Conservation (phyloP, 2,113 vertebrate genomes). For the Nyctereutes procyonoides region DNA sequence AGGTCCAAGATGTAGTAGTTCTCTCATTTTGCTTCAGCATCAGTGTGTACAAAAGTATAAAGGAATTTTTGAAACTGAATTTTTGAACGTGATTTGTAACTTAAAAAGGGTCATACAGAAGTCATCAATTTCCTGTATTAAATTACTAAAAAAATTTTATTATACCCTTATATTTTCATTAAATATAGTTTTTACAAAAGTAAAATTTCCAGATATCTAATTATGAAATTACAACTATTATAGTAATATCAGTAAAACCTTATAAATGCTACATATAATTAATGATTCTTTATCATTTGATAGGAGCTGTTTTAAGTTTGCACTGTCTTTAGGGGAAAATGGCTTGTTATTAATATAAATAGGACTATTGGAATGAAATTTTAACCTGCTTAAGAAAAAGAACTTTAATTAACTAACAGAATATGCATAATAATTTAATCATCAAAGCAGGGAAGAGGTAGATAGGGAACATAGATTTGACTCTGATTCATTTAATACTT, state of each 20-base stretch:
- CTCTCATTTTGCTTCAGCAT: neutral
- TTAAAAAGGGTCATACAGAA: neutral
- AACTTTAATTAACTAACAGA: neutral
- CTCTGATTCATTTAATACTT: neutral
- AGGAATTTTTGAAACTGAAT: conserved; percentile 37
- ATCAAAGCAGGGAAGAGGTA: neutral
- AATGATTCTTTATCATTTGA: conserved; percentile 34
- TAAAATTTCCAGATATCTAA: neutral
- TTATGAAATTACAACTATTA: conserved; percentile 25
- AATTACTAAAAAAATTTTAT: conserved; percentile 48
- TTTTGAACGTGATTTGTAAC: neutral
- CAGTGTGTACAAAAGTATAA: neutral
- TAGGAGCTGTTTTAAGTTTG: conserved; percentile 40
- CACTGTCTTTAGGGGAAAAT: neutral
- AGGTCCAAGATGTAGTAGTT: neutral
- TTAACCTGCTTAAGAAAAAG: conserved; percentile 17
- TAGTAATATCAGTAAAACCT: conserved; percentile 33
- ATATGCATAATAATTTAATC: neutral
- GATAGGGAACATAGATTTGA: neutral
- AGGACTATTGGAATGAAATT: conserved; percentile 2
- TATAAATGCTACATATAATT: neutral
- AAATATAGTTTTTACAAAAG: conserved; percentile 46
- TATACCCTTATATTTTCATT: neutral
- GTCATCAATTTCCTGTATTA: conserved; percentile 34
- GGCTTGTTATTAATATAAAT: conserved; percentile 3